Conservation (phyloP, 1,140 invertebrate genomes). For the Panagrolaimus sp. region DNA sequence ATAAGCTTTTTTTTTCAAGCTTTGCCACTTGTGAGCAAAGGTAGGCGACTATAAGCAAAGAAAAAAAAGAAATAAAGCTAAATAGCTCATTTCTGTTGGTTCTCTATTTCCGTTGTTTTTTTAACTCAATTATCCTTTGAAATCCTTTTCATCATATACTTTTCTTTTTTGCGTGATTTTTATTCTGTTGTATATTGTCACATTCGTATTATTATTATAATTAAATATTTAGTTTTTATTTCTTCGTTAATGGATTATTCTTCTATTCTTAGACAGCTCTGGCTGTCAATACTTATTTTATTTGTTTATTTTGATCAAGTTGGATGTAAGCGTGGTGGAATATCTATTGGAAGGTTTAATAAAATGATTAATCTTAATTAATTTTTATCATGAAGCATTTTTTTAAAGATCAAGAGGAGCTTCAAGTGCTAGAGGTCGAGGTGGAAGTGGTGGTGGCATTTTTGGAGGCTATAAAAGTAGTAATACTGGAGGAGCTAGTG, state of each 20-base stretch:
- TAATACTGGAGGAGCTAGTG: not conserved
- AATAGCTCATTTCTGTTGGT: too few species aligned
- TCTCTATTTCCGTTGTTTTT: too few species aligned
- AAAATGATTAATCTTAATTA: not conserved
- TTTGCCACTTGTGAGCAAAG: too few species aligned
- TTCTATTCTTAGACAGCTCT: conserved; percentile 4
- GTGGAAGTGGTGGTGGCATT: not conserved
- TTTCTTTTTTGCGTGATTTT: too few species aligned
- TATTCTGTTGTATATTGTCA: too few species aligned
- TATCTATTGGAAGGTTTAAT: conserved; percentile 9
- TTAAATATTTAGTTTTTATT: not conserved
- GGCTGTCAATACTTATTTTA: conserved; percentile 6
- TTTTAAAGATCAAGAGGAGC: not conserved
- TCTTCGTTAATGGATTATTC: not conserved
- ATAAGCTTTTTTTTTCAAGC: too few species aligned
- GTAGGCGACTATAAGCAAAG: too few species aligned
- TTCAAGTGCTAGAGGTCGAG: not conserved
- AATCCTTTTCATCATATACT: too few species aligned
- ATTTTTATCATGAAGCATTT: not conserved
- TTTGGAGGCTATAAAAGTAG: not conserved
- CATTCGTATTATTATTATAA: not conserved
- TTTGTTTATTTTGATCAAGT: conserved; percentile 12
- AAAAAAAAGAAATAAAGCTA: too few species aligned
- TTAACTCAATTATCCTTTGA: too few species aligned
- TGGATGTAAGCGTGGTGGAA: not conserved